phyloP scores from a whole-genome alignment of 2,113 vertebrate genomes.

The Reinhardtius hippoglossoides region DNA sequence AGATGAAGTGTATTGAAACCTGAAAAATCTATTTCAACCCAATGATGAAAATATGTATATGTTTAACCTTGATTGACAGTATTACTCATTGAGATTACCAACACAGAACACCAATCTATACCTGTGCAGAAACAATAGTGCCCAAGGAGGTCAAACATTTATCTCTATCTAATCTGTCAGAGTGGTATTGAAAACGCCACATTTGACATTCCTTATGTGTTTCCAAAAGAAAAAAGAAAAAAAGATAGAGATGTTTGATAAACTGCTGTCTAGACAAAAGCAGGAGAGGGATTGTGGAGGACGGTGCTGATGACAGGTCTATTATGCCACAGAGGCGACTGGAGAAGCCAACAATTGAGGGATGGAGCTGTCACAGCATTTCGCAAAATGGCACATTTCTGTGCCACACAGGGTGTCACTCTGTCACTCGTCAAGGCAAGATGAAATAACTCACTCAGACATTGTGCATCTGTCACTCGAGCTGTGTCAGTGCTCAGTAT shows the following conservation, averaged over 20 bases:
- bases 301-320: slow-evolving; percentile 69
- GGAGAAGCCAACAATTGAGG: slow-evolving; percentile 56
- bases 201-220: slow-evolving; percentile 51
- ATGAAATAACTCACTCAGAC: slow-evolving; percentile 48
- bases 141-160: slow-evolving; percentile 55
- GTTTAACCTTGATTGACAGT: neutral
- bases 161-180: slow-evolving; percentile 44
- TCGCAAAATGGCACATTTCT: slow-evolving; percentile 64
- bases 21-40: neutral
- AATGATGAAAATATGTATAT: slow-evolving; percentile 17
- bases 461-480: slow-evolving; percentile 54
- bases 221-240: neutral
- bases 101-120: slow-evolving; percentile 21
- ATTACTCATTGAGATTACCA: slow-evolving; percentile 22
- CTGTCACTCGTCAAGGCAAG: slow-evolving; percentile 57
- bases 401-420: slow-evolving; percentile 59
- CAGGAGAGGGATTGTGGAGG: slow-evolving; percentile 48
- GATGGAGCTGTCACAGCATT: slow-evolving; percentile 63
- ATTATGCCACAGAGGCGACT: slow-evolving; percentile 65
- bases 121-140: slow-evolving; percentile 11
- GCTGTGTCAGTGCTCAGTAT: slow-evolving; percentile 17
- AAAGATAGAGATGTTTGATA: slow-evolving; percentile 51
- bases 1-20: neutral
- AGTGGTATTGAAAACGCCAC: slow-evolving; percentile 48
- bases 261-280: slow-evolving; percentile 66